Conservation (phyloP, 2,797 vertebrate genomes). For the Notoglanidium macrostoma region DNA sequence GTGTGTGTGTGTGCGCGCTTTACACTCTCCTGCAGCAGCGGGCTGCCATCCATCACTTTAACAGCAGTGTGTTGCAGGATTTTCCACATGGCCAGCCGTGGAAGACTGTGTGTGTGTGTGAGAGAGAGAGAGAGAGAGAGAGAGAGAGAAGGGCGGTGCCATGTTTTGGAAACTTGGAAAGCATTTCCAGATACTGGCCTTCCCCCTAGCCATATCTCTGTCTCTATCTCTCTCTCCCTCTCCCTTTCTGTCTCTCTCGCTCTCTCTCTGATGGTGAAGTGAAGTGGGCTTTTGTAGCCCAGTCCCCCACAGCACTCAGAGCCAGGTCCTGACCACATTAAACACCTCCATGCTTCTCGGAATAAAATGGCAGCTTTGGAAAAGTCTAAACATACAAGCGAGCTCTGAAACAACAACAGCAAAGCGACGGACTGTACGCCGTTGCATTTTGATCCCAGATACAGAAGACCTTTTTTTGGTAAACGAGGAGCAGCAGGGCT, state of each 20-base stretch:
- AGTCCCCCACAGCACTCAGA: neutral
- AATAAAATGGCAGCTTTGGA: slow-evolving; percentile 7
- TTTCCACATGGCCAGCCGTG: slow-evolving; percentile 52
- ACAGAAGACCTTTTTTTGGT: neutral
- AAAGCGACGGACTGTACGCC: neutral
- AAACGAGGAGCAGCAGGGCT: slow-evolving; percentile 14
- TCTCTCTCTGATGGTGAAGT: neutral
- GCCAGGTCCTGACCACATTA: neutral
- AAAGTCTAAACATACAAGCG: neutral
- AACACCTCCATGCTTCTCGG: neutral
- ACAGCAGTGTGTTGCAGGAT: slow-evolving; percentile 54
- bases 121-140: slow-evolving; percentile 6
- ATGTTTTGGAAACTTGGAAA: slow-evolving; percentile 57
- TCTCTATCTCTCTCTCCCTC: neutral
- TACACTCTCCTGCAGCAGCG: slow-evolving; percentile 31
- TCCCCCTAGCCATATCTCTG: neutral
- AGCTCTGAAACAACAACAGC: neutral
- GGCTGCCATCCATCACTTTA: slow-evolving; percentile 61
- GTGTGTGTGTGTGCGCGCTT: neutral
- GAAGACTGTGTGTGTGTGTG: slow-evolving; percentile 44
- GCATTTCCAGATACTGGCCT: slow-evolving; percentile 55
- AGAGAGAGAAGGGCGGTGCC: slow-evolving; percentile 36
- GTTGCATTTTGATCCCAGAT: neutral
- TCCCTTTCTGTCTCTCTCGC: neutral
- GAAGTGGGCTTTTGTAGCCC: neutral